Base-by-base conservation (phyloP, 1,140 invertebrate species). In the Vollenhovia emeryi region DNA sequence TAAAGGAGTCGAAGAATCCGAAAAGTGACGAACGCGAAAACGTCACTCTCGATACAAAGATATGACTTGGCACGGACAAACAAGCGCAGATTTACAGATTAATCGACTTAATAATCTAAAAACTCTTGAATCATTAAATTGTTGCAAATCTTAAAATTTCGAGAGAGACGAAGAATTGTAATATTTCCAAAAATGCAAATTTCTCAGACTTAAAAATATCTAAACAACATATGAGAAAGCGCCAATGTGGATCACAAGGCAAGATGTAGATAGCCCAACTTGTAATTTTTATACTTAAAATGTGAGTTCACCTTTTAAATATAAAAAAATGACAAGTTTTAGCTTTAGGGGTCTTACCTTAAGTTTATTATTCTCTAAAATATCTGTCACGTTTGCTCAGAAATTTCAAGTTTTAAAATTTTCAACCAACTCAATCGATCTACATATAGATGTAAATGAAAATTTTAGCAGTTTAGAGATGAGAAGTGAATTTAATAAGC, bases 391-490 rank as follows among this genome's bases (percentile, higher is more conserved):
- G 4, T n/a, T 13, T 21, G 6, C 5, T 9, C 13, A 24, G 13
- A 43, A 55, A 73, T 50, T 50, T 50, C 4, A 48, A 71, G 1
- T 8, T 71, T 43, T 6, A 30, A 43, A n/a, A 3, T 8, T 43
- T 27, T 75, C 18, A n/a, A 15, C n/a, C n/a, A 71, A 71, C 43
- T 59, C 45, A 87, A 27, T 86, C 66, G 66, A 59, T 86, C 73
- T 27, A 40, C 1, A 43, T 40, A 18, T 36, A 33, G 5, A 21
- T 11, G 13, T 13, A 43, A 11, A 11, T 59, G 2, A 62, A 76
- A 43, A 30, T 30, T 43, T 33, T 43, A 33, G 9, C 13, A 27
- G 18, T 21, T 62, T 43, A n/a, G 45, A 62, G 15, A 57, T 55
- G 3, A 59, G 15, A 59, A 43, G 13, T 75, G 0, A 75, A 45